Conservation (phyloP, 2,888 invertebrate species). For the Nomada fucata region DNA sequence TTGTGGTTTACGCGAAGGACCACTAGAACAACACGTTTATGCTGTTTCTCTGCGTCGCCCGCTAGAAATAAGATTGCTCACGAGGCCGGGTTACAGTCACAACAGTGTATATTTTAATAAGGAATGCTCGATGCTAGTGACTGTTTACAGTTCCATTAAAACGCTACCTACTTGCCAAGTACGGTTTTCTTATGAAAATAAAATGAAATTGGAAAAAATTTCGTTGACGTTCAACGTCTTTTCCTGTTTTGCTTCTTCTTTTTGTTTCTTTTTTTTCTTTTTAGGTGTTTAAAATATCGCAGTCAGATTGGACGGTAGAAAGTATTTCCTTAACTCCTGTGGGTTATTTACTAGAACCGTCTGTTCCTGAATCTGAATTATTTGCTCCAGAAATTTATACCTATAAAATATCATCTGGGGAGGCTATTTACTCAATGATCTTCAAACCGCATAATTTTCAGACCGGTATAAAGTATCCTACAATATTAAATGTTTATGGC, state of each 20-base stretch:
- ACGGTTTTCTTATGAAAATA: conserved; percentile 30
- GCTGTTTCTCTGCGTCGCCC: conserved; percentile 91
- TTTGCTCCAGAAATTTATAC: conserved; percentile 90
- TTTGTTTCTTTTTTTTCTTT: conserved; percentile 10
- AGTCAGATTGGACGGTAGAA: conserved; percentile 89
- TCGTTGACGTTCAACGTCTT: neutral
- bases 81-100: conserved; percentile 94
- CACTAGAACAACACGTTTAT: conserved; percentile 96
- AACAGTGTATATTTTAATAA: conserved; percentile 85
- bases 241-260: neutral
- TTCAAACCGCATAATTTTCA: conserved; percentile 92
- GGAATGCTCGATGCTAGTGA: conserved; percentile 92
- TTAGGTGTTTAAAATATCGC: conserved; percentile 88
- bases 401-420: conserved; percentile 89
- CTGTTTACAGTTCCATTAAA: conserved; percentile 93
- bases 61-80: conserved; percentile 90
- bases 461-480: conserved; percentile 91
- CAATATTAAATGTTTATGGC: conserved; percentile 98
- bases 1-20: conserved; percentile 94
- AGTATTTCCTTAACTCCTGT: conserved; percentile 89
- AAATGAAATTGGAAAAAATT: neutral
- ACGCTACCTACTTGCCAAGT: conserved; percentile 91
- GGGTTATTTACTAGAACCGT: conserved; percentile 90
- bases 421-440: conserved; percentile 93
- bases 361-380: conserved; percentile 86